phyloP scores from a whole-genome alignment of 2,797 vertebrate genomes.

The Hipposideros larvatus region DNA sequence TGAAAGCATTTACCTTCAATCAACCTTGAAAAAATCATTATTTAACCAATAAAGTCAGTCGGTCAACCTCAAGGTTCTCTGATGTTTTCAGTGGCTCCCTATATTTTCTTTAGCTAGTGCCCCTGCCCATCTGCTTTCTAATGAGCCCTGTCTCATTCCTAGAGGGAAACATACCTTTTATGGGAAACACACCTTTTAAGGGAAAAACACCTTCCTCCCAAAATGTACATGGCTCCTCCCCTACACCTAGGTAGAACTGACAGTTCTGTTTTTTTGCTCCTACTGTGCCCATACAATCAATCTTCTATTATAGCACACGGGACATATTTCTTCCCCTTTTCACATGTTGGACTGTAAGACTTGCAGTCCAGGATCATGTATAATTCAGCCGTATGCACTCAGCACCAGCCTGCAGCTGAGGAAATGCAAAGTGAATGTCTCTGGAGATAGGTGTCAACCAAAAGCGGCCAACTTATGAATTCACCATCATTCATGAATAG shows the following conservation, averaged over 20 bases:
- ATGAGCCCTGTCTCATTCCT: background rate
- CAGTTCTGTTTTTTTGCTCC: background rate
- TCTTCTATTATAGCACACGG: background rate
- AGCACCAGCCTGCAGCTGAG: background rate
- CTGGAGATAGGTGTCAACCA: background rate
- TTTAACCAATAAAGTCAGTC: background rate
- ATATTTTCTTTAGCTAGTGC: background rate
- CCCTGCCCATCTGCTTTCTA: background rate
- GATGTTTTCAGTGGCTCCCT: background rate
- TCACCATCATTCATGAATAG: background rate
- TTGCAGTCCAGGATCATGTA: background rate
- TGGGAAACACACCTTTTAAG: too few species aligned
- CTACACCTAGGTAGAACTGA: background rate
- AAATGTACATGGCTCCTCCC: background rate
- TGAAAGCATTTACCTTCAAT: background rate
- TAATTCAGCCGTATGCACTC: background rate
- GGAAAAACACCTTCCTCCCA: background rate
- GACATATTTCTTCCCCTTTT: background rate
- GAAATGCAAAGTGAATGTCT: background rate
- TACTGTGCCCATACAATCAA: background rate
- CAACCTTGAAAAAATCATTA: background rate
- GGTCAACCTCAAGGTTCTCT: background rate
- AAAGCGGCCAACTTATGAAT: background rate
- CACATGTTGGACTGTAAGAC: background rate
- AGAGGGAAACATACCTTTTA: background rate